Evolutionary conservation across 1,140 invertebrate genomes (phyloP).

Genomic region (Lepidurus couesii): DNA sequence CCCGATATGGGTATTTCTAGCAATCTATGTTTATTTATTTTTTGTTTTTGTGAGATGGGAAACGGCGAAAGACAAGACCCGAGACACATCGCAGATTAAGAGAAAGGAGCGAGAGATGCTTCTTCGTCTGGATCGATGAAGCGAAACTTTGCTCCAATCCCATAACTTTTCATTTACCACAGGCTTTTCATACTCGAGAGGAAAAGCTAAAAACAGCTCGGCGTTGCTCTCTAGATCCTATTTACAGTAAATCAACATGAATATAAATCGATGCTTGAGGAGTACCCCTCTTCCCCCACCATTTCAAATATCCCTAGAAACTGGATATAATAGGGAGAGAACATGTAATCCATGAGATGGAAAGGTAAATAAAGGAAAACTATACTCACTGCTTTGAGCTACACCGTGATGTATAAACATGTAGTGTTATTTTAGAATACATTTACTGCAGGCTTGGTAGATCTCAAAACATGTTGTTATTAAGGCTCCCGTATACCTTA

Average conservation of each 20-base stretch:
- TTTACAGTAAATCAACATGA: background rate
- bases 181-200: background rate
- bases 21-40: too few relatives aligned
- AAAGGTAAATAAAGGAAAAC: too few relatives aligned
- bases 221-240: background rate
- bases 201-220: background rate
- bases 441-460: too few relatives aligned
- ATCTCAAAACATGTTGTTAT: too few relatives aligned
- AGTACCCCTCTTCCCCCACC: background rate
- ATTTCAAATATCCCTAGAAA: too few relatives aligned
- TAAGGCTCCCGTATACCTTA: too few relatives aligned
- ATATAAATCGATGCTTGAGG: slow-evolving; percentile 3
- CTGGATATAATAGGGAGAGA: too few relatives aligned
- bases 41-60: too few relatives aligned
- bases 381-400: too few relatives aligned
- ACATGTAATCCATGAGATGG: too few relatives aligned
- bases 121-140: slow-evolving; percentile 18
- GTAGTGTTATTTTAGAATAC: too few relatives aligned
- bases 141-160: slow-evolving; percentile 4
- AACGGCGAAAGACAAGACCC: background rate
- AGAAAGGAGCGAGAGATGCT: background rate
- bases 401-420: too few relatives aligned
- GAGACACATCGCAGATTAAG: background rate
- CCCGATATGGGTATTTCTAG: background rate
- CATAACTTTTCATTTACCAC: slow-evolving; percentile 22